Evolutionary conservation across 2,888 invertebrate species (phyloP).

Genomic region (Cataglyphis albicans): DNA sequence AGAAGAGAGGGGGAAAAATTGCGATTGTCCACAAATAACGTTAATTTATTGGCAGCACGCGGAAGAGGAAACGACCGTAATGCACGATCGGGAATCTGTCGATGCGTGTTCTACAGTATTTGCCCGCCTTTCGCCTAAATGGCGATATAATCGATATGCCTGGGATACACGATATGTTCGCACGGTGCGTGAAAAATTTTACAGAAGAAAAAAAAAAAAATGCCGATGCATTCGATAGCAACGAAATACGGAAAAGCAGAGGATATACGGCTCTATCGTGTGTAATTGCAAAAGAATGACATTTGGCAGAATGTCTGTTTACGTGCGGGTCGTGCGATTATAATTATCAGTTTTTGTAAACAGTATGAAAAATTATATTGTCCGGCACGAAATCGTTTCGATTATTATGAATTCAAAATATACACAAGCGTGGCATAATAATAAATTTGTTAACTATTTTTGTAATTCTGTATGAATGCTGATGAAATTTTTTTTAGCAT

Average conservation of each 20-base stretch:
- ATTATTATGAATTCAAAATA: not conserved
- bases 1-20: not conserved
- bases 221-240: not conserved
- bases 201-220: not conserved
- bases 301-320: not conserved
- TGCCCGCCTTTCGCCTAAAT: slow-evolving; percentile 15
- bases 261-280: not conserved
- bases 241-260: not conserved
- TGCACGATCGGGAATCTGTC: slow-evolving; percentile 40
- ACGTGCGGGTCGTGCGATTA: slow-evolving; percentile 11
- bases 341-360: slow-evolving; percentile 18
- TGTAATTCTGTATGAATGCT: not conserved
- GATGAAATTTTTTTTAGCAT: not conserved
- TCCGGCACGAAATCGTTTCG: not conserved
- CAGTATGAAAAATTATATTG: not conserved
- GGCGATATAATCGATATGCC: slow-evolving; percentile 29
- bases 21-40: slow-evolving; percentile 29
- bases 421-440: not conserved
- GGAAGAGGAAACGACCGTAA: slow-evolving; percentile 35
- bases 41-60: slow-evolving; percentile 39
- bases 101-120: not conserved
- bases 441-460: not conserved
- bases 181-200: slow-evolving; percentile 11
- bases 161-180: not conserved
- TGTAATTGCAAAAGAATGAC: slow-evolving; percentile 34